A percentile compares a stretch with the other conserved stretches of the same genome.
Conservation (phyloP, 1,140 invertebrate species). For the Sycophaga agraensis region DNA sequence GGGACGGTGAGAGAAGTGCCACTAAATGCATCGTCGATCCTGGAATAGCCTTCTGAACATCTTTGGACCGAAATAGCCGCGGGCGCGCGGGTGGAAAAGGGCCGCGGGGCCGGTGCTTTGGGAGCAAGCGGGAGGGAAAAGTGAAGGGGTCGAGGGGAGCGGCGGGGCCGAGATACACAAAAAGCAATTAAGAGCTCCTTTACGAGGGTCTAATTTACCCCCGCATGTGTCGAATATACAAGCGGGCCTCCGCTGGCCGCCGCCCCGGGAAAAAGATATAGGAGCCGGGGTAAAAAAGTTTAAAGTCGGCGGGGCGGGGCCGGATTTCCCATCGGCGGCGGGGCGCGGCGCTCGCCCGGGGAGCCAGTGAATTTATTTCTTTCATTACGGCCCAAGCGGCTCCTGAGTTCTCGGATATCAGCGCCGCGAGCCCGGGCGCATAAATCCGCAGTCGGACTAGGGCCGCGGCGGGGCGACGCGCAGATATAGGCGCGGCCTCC, state of each 20-base stretch:
- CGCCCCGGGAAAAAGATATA: not conserved
- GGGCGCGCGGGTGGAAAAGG: not conserved
- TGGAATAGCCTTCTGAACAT: not conserved
- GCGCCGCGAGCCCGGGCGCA: slow-evolving; percentile 54
- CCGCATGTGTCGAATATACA: slow-evolving; percentile 25
- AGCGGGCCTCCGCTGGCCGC: not conserved
- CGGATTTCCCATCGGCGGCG: slow-evolving; percentile 39
- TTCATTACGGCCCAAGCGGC: slow-evolving; percentile 58
- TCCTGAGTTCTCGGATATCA: slow-evolving; percentile 59
- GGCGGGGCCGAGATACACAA: slow-evolving; percentile 24
- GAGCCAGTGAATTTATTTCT: slow-evolving; percentile 59
- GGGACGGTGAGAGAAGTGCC: too few species aligned
- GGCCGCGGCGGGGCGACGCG: slow-evolving; percentile 34
- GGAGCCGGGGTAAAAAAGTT: slow-evolving; percentile 8
- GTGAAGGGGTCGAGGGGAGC: slow-evolving; percentile 30
- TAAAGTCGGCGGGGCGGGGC: slow-evolving; percentile 15
- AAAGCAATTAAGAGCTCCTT: slow-evolving; percentile 29
- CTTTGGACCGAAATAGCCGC: not conserved
- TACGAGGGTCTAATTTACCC: slow-evolving; percentile 32
- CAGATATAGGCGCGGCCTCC: slow-evolving; percentile 26
- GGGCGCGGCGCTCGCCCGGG: slow-evolving; percentile 12
- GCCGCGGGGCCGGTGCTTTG: not conserved
- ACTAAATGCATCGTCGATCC: not conserved
- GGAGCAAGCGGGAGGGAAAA: slow-evolving; percentile 36
- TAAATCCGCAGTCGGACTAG: slow-evolving; percentile 53